phyloP scores from a whole-genome alignment of 2,888 invertebrate genomes.

The Cetonia aurata region DNA sequence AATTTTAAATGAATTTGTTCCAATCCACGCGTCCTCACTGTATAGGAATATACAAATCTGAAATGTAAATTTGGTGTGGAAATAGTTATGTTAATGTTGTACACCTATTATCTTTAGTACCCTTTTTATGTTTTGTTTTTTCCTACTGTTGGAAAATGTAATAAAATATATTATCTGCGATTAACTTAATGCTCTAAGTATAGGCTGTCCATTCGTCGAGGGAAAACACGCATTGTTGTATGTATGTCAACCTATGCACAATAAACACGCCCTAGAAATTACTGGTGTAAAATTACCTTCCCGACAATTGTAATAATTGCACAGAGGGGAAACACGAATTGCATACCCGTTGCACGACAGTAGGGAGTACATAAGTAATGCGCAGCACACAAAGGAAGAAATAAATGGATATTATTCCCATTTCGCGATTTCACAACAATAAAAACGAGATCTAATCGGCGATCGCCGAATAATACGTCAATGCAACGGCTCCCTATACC shows the following conservation, averaged over 20 bases:
- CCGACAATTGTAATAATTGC: background rate
- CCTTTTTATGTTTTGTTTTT: too few species aligned
- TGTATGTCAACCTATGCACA: slow-evolving; percentile 3
- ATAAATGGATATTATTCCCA: background rate
- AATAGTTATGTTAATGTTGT: too few species aligned
- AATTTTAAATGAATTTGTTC: too few species aligned
- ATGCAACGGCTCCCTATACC: background rate
- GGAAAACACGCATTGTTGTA: background rate
- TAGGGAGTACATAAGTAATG: background rate
- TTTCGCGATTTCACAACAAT: too few species aligned
- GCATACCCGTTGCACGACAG: background rate
- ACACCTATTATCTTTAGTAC: too few species aligned
- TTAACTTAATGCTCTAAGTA: too few species aligned
- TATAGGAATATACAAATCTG: too few species aligned
- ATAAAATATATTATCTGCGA: too few species aligned
- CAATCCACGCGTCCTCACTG: too few species aligned
- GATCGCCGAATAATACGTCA: background rate
- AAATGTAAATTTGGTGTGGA: too few species aligned
- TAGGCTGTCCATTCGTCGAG: background rate
- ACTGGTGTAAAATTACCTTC: slow-evolving; percentile 12
- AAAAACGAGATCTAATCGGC: background rate
- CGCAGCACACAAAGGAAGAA: background rate
- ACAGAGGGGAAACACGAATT: background rate
- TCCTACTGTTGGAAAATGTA: too few species aligned
- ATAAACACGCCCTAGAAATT: background rate